These are phyloP conservation scores for Chaetogeoica ovagalla DNA, from an alignment of 2,888 invertebrate species.

Conservation along the genomic window DNA sequence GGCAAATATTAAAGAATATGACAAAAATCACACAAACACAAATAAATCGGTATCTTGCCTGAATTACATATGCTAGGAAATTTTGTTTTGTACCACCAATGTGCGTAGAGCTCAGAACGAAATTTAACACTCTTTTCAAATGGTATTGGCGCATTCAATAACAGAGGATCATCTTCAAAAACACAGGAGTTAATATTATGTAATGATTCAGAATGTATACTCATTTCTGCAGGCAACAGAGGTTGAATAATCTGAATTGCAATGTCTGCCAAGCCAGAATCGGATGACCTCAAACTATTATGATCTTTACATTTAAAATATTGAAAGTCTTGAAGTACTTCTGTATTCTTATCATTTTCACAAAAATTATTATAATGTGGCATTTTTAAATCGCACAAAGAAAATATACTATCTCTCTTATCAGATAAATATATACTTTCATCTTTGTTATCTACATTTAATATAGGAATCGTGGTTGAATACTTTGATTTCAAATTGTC, in stretches of 20 bases:
- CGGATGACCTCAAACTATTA: slow-evolving; percentile 71
- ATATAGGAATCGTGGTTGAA: slow-evolving; percentile 26
- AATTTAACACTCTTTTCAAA: slow-evolving; percentile 60
- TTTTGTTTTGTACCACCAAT: slow-evolving; percentile 91
- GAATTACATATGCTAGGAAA: slow-evolving; percentile 59
- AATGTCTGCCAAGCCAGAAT: slow-evolving; percentile 84
- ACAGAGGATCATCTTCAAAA: slow-evolving; percentile 57
- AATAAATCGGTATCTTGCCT: slow-evolving; percentile 53
- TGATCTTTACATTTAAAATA: slow-evolving; percentile 57
- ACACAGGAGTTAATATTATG: slow-evolving; percentile 74
- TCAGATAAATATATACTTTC: slow-evolving; percentile 10
- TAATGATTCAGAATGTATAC: slow-evolving; percentile 71
- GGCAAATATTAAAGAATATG: slow-evolving; percentile 11
- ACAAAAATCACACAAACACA: slow-evolving; percentile 47
- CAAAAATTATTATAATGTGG: slow-evolving; percentile 4
- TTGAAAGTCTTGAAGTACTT: slow-evolving; percentile 37
- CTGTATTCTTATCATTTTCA: slow-evolving; percentile 28
- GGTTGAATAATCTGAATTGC: slow-evolving; percentile 69
- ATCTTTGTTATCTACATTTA: slow-evolving; percentile 17
- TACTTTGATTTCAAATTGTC: slow-evolving; percentile 24
- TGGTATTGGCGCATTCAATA: slow-evolving; percentile 26
- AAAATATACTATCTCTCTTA: slow-evolving; percentile 33
- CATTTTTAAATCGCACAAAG: slow-evolving; percentile 26
- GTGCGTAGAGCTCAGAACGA: slow-evolving; percentile 83
- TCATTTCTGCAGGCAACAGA: slow-evolving; percentile 55